phyloP scores from a whole-genome alignment of 2,113 vertebrate species.

The Pteruthius melanotis region DNA sequence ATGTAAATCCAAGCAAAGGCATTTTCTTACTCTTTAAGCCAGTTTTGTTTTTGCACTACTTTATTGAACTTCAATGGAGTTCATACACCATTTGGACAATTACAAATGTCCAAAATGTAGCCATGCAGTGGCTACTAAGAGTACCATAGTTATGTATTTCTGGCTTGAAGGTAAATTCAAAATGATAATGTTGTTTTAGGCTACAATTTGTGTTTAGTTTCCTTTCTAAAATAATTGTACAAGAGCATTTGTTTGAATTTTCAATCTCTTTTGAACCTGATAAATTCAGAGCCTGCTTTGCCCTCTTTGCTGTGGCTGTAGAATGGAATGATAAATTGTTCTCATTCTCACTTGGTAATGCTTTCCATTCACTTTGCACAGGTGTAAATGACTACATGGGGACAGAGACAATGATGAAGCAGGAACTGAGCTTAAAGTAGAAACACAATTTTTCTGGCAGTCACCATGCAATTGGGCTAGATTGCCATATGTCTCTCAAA shows the following conservation, averaged over 20 bases:
- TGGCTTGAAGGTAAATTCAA: not conserved
- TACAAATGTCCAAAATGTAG: not conserved
- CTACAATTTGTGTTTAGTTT: not conserved
- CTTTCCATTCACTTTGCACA: constrained; percentile 12
- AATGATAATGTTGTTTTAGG: not conserved
- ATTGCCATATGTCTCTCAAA: not conserved
- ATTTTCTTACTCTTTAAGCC: not conserved
- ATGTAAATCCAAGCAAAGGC: not conserved
- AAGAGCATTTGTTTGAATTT: not conserved
- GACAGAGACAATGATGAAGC: not conserved
- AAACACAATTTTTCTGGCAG: not conserved
- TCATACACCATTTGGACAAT: no score
- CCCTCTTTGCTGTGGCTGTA: not conserved
- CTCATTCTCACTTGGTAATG: not conserved
- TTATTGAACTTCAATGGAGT: not conserved
- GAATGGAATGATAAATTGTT: constrained; percentile 12
- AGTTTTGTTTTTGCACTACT: not conserved
- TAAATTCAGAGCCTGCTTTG: not conserved
- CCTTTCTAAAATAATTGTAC: not conserved
- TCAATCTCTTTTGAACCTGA: not conserved
- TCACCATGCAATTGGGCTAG: not conserved
- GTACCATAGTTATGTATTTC: not conserved
- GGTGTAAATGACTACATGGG: constrained; percentile 16
- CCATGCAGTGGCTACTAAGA: not conserved
- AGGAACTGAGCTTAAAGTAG: not conserved